These are phyloP conservation scores for Eupithecia abbreviata DNA, from an alignment of 2,888 invertebrate species.

Conservation along the genomic window DNA sequence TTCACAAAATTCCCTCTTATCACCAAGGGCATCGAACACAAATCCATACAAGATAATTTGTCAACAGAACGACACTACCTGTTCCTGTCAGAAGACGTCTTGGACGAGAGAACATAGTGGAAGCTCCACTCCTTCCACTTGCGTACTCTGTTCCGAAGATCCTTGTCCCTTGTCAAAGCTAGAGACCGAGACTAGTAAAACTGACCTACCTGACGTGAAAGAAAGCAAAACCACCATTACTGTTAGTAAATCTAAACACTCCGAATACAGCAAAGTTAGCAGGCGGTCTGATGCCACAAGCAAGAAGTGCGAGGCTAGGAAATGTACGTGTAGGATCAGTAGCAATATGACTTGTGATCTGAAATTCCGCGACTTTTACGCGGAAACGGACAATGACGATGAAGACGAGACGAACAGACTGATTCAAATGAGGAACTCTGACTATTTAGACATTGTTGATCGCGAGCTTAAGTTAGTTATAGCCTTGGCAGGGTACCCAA, in stretches of 20 bases:
- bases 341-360: constrained; percentile 62
- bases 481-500: constrained; percentile 72
- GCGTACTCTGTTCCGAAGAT: constrained; percentile 69
- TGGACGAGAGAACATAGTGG: constrained; percentile 61
- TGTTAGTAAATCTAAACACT: constrained; percentile 54
- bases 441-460: constrained; percentile 72
- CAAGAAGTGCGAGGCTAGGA: constrained; percentile 53
- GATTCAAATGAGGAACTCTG: constrained; percentile 66
- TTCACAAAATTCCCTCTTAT: constrained; percentile 47
- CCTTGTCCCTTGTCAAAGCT: constrained; percentile 48
- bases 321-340: constrained; percentile 47
- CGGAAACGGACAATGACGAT: constrained; percentile 63
- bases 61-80: constrained; percentile 72
- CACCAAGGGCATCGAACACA: constrained; percentile 52
- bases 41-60: constrained; percentile 53
- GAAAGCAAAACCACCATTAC: constrained; percentile 54
- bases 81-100: constrained; percentile 61
- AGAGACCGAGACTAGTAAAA: constrained; percentile 44
- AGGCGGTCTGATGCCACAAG: constrained; percentile 60
- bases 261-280: constrained; percentile 58
- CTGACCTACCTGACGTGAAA: constrained; percentile 35
- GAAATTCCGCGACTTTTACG: constrained; percentile 66
- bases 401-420: constrained; percentile 69
- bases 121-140: constrained; percentile 72
- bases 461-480: constrained; percentile 69